A percentile compares a stretch with the other conserved stretches of the same genome.
Evolutionary conservation across 2,113 vertebrate genomes (phyloP).

Genomic region (Charadrius vociferus): DNA sequence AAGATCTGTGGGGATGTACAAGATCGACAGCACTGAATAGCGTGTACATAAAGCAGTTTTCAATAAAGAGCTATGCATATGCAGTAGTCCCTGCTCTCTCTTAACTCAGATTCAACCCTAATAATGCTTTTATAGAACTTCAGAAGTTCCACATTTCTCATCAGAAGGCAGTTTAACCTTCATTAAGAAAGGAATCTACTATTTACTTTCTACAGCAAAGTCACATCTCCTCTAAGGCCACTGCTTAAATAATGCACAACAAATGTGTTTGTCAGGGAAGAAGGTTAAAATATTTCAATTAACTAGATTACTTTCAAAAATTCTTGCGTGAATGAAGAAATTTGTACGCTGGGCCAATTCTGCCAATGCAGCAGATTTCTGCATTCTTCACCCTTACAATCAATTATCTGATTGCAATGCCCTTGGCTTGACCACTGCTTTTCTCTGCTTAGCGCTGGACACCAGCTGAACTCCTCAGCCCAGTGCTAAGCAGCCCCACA

Average conservation of each 20-base stretch:
- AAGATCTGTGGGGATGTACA: not conserved
- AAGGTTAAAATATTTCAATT: not conserved
- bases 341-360: not conserved
- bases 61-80: not conserved
- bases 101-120: not conserved
- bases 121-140: not conserved
- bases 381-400: not conserved
- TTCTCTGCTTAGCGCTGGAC: not conserved
- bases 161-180: not conserved
- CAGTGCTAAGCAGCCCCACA: not conserved
- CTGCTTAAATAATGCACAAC: not conserved
- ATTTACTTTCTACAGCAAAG: not conserved
- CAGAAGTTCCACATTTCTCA: not conserved
- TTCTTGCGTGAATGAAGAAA: not conserved
- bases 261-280: not conserved
- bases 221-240: not conserved
- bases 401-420: not conserved
- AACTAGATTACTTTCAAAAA: not conserved
- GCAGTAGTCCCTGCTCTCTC: not conserved
- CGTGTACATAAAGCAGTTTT: not conserved
- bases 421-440: not conserved
- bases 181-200: too few species aligned
- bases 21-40: not conserved
- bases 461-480: not conserved
- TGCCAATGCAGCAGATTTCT: not conserved